Evolutionary conservation across 2,113 vertebrate genomes (phyloP).

Genomic region (Pseudolaguvia tuberculata): DNA sequence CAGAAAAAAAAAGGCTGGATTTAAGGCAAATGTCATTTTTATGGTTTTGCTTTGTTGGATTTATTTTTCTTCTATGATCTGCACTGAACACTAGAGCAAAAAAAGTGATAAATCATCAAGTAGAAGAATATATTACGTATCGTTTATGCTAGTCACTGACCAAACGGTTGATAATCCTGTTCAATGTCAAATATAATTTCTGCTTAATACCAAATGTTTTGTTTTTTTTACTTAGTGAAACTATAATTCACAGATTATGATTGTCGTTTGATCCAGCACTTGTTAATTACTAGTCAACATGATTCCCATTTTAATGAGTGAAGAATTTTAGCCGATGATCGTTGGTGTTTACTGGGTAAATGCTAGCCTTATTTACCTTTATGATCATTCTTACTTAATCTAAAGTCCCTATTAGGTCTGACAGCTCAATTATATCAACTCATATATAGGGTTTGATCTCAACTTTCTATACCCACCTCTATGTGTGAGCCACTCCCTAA

Average conservation of each 20-base stretch:
- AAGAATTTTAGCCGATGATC: background rate
- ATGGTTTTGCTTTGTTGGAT: background rate
- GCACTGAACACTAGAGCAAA: background rate
- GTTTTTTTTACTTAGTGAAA: conserved; percentile 29
- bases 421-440: too few relatives aligned
- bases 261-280: conserved; percentile 12
- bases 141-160: conserved; percentile 11
- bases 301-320: background rate
- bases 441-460: too few relatives aligned
- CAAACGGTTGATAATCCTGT: conserved; percentile 5
- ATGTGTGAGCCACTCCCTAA: conserved; percentile 90
- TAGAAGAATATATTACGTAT: background rate
- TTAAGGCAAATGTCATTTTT: background rate
- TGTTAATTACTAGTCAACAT: conserved; percentile 17
- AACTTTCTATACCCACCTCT: conserved; percentile 74
- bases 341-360: background rate
- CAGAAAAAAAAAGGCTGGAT: background rate
- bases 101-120: conserved; percentile 7
- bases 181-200: conserved; percentile 23
- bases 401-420: conserved; percentile 4
- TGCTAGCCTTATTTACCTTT: conserved; percentile 18
- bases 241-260: conserved; percentile 16
- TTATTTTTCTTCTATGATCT: conserved; percentile 13
- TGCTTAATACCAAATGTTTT: conserved; percentile 25
- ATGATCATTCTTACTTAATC: conserved; percentile 25